Conservation (phyloP, 2,113 vertebrate genomes). For the Ammodytes marinus region DNA sequence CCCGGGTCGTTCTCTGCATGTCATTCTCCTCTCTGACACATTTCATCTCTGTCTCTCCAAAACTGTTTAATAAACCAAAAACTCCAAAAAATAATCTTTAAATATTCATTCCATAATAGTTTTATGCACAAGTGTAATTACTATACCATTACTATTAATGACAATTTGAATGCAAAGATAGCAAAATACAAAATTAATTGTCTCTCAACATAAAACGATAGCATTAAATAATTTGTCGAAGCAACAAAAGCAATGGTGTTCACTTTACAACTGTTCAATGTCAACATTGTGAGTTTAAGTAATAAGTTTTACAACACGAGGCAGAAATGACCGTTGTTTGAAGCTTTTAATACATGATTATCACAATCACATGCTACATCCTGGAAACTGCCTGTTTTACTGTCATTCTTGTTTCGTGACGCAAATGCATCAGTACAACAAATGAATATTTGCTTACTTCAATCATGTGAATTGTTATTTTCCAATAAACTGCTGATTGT, state of each 20-base stretch:
- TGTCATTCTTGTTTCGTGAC: background rate
- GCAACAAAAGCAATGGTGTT: background rate
- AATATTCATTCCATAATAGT: background rate
- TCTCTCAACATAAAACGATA: background rate
- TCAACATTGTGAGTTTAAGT: background rate
- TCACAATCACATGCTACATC: background rate
- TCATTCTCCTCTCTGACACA: no score
- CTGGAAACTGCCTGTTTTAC: background rate
- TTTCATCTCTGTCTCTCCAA: no score
- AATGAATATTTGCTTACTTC: background rate
- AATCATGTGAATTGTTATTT: conserved; percentile 28
- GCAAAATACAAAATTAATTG: background rate
- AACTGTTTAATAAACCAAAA: no score
- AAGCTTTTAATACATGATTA: background rate
- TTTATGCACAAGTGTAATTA: background rate
- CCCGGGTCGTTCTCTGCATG: no score
- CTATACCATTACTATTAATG: background rate
- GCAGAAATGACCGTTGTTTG: background rate
- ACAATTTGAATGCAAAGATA: background rate
- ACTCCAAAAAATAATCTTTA: no score
- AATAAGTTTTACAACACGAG: background rate
- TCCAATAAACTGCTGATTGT: conserved; percentile 47
- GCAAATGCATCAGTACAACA: background rate
- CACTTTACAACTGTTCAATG: background rate
- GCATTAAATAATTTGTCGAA: background rate